phyloP scores from a whole-genome alignment of 2,888 invertebrate species.

The Bugula neritina region DNA sequence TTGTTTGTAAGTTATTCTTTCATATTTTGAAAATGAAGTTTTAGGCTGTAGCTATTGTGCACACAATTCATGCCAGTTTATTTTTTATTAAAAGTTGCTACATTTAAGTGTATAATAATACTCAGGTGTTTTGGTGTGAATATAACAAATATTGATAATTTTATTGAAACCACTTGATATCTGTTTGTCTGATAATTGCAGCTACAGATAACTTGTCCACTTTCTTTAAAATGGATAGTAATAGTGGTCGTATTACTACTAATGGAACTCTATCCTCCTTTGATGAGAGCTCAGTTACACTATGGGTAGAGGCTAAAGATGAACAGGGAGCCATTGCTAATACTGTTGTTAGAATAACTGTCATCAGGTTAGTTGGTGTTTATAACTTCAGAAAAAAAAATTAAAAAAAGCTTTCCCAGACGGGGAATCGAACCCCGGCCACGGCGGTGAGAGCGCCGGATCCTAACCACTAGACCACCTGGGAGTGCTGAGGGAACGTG shows the following conservation, averaged over 20 bases:
- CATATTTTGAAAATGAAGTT: too few relatives aligned
- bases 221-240: neutral
- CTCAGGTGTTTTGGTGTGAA: too few relatives aligned
- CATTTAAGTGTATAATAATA: too few relatives aligned
- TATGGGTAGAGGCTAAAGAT: conserved; percentile 24
- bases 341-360: conserved; percentile 2
- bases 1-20: conserved; percentile 10
- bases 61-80: too few relatives aligned
- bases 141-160: too few relatives aligned
- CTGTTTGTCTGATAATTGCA: neutral
- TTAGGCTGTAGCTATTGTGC: too few relatives aligned
- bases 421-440: too few relatives aligned
- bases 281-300: neutral
- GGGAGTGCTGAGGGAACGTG: too few relatives aligned
- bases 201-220: neutral
- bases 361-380: neutral
- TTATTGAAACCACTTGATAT: too few relatives aligned
- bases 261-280: neutral
- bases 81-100: too few relatives aligned
- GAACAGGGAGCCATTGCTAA: neutral
- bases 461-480: neutral
- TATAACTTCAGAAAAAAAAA: too few relatives aligned
- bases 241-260: conserved; percentile 7
- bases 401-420: too few relatives aligned
- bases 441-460: neutral